These are phyloP conservation scores for Platycheirus albimanus DNA, from an alignment of 2,888 invertebrate genomes.

Conservation along the genomic window DNA sequence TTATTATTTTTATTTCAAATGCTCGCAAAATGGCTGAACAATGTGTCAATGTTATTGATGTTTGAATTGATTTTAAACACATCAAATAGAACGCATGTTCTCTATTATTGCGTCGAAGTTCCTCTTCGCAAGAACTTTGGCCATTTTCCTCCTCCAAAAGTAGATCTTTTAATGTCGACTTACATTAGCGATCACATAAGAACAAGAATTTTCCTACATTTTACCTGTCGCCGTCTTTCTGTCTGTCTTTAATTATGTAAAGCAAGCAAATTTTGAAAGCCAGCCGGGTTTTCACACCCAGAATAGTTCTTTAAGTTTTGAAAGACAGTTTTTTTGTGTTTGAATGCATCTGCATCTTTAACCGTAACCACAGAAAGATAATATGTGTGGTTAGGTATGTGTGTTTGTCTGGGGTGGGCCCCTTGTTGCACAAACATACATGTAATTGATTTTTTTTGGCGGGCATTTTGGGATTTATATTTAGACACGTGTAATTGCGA, in stretches of 20 bases:
- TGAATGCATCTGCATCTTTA: constrained; percentile 15
- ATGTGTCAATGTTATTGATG: constrained; percentile 29
- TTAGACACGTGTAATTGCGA: constrained; percentile 56
- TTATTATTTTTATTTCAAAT: constrained; percentile 1
- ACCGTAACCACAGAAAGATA: background rate
- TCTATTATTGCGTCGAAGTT: constrained; percentile 9
- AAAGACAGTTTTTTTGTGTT: background rate
- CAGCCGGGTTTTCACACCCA: constrained; percentile 27
- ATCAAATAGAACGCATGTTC: constrained; percentile 29
- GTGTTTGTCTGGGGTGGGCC: constrained; percentile 2
- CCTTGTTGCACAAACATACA: constrained; percentile 38
- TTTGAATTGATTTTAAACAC: constrained; percentile 7
- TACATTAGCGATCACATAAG: constrained; percentile 6
- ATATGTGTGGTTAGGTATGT: too few species aligned
- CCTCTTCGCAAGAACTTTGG: background rate
- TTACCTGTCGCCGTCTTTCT: constrained; percentile 13
- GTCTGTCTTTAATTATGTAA: constrained; percentile 65
- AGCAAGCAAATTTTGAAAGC: constrained; percentile 58
- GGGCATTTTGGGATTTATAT: constrained; percentile 27
- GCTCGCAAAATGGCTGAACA: background rate
- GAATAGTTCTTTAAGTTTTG: constrained; percentile 2
- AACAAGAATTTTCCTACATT: background rate
- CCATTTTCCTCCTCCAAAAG: background rate
- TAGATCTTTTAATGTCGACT: background rate
- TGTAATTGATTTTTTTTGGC: constrained; percentile 51